A percentile compares a stretch with the other conserved stretches of the same genome.
phyloP scores from a whole-genome alignment of 2,113 vertebrate genomes.

The Ammospiza caudacuta region DNA sequence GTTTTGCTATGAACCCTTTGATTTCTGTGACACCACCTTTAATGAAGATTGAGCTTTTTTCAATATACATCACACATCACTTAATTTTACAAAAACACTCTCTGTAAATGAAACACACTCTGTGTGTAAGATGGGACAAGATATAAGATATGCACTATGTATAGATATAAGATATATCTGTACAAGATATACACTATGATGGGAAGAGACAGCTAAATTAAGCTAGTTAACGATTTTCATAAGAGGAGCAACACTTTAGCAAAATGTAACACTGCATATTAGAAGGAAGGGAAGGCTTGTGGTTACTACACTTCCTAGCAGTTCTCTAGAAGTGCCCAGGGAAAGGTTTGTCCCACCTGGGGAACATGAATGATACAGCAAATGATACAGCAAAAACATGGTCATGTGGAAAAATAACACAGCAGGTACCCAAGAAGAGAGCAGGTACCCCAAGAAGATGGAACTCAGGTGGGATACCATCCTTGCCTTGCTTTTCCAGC shows the following conservation, averaged over 20 bases:
- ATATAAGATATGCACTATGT: fast-evolving
- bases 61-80: neutral
- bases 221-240: neutral
- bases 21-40: neutral
- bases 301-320: neutral
- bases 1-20: neutral
- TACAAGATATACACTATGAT: fast-evolving
- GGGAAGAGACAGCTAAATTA: neutral
- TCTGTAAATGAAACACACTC: neutral
- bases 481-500: neutral
- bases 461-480: neutral
- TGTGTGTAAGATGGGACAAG: neutral
- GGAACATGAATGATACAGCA: slow-evolving; percentile 14
- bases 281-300: neutral
- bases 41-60: neutral
- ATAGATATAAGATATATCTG: neutral
- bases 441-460: neutral
- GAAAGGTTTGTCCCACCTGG: neutral
- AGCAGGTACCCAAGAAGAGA: neutral
- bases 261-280: neutral
- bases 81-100: neutral
- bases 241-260: neutral
- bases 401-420: neutral
- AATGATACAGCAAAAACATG: slow-evolving; percentile 10
- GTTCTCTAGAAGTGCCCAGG: neutral